These are phyloP conservation scores for Cantharis rufa DNA, from an alignment of 2,888 invertebrate species.

Conservation along the genomic window DNA sequence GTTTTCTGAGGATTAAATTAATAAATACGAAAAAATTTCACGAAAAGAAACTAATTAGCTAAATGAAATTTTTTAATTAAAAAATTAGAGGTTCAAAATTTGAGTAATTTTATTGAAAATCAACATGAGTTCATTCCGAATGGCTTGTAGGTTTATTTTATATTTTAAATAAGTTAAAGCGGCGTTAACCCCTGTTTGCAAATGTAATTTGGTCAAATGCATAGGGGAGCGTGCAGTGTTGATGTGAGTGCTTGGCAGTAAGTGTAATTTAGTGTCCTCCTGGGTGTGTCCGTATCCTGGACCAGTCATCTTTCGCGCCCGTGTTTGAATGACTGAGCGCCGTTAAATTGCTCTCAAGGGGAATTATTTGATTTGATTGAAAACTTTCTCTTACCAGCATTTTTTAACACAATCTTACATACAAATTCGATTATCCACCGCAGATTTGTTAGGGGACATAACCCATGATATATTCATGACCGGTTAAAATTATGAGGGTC, in stretches of 20 bases:
- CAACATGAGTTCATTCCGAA: background rate
- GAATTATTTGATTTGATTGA: constrained; percentile 76
- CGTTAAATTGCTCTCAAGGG: constrained; percentile 73
- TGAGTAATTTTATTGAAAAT: constrained; percentile 20
- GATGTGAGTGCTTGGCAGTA: constrained; percentile 56
- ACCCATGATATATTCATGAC: constrained; percentile 54
- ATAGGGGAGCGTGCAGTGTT: constrained; percentile 56
- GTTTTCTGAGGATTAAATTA: background rate
- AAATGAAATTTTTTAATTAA: background rate
- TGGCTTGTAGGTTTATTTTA: constrained; percentile 28
- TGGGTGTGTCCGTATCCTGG: constrained; percentile 46
- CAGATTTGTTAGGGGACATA: constrained; percentile 54
- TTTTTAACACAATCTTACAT: constrained; percentile 54
- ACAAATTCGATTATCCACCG: constrained; percentile 58
- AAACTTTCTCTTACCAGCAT: constrained; percentile 56
- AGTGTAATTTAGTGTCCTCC: constrained; percentile 58
- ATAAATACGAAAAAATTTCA: background rate
- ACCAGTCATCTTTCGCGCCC: constrained; percentile 42
- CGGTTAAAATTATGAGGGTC: constrained; percentile 52
- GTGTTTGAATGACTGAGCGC: constrained; percentile 59
- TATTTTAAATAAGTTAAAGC: constrained; percentile 41
- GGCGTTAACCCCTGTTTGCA: constrained; percentile 53
- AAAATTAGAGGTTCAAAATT: constrained; percentile 9
- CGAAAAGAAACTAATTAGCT: background rate
- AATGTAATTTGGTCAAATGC: constrained; percentile 54